Conservation (phyloP, 2,113 vertebrate species). For the Corythaixoides concolor region DNA sequence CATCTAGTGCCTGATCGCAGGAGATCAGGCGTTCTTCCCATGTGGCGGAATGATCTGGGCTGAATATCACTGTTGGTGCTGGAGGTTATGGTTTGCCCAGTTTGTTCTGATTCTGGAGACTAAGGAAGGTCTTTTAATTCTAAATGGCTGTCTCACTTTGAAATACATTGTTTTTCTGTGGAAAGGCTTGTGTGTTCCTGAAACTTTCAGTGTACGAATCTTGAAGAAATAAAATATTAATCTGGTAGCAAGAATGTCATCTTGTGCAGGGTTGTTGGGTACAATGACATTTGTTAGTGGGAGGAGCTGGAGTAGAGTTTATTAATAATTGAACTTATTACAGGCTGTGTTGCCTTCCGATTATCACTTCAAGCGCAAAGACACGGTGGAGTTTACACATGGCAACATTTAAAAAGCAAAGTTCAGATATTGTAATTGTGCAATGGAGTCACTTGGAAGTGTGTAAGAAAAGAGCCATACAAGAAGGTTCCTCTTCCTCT, state of each 20-base stretch:
- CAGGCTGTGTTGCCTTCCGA: not conserved
- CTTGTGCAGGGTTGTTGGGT: not conserved
- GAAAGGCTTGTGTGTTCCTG: not conserved
- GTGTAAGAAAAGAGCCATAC: slow-evolving; percentile 48
- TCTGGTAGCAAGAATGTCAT: not conserved
- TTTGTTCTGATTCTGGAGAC: not conserved
- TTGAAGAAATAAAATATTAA: not conserved
- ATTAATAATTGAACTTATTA: slow-evolving; percentile 4
- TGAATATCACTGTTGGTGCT: not conserved
- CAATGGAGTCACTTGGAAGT: slow-evolving; percentile 26
- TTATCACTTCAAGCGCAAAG: not conserved
- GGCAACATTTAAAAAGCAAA: slow-evolving; percentile 60
- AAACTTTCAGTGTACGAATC: not conserved
- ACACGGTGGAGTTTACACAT: slow-evolving; percentile 44
- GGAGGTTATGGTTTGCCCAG: not conserved
- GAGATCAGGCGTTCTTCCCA: not conserved
- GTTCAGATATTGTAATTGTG: slow-evolving; percentile 50
- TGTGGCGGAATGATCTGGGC: too few relatives aligned
- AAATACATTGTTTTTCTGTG: not conserved
- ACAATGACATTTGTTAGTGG: not conserved
- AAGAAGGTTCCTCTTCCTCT: not conserved
- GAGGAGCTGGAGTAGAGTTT: not conserved
- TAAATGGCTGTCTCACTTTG: not conserved
- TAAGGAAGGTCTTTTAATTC: not conserved
- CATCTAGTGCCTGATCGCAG: not conserved